These are phyloP conservation scores for Catharus ustulatus DNA, from an alignment of 2,797 vertebrate species.

Conservation along the genomic window DNA sequence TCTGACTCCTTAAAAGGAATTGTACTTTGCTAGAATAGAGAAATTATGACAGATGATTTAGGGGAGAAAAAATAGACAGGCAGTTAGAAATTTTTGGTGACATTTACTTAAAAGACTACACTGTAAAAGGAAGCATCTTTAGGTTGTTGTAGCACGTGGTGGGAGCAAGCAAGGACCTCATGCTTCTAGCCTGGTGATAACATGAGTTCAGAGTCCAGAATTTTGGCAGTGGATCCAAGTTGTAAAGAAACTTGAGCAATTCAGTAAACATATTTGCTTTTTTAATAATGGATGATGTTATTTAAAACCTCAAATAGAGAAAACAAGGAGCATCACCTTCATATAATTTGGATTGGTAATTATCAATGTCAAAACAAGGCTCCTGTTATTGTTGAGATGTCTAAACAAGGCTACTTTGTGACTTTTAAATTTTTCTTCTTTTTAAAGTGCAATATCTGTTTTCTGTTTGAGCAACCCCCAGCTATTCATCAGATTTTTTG, in stretches of 20 bases:
- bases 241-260: background rate
- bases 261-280: background rate
- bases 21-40: background rate
- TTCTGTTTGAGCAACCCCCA: background rate
- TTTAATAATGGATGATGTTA: background rate
- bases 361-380: background rate
- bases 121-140: background rate
- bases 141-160: background rate
- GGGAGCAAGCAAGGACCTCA: background rate
- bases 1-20: constrained; percentile 36
- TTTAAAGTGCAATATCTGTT: background rate
- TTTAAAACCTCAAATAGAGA: background rate
- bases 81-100: background rate
- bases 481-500: background rate
- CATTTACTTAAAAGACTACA: background rate
- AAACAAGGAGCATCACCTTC: background rate
- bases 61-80: background rate
- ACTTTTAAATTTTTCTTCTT: background rate
- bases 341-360: background rate
- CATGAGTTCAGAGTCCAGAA: background rate
- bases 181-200: background rate
- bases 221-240: background rate
- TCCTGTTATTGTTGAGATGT: background rate
- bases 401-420: background rate
- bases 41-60: constrained; percentile 26